These are phyloP conservation scores for Dicyrtomina minuta DNA, from an alignment of 2,888 invertebrate species.

Conservation along the genomic window DNA sequence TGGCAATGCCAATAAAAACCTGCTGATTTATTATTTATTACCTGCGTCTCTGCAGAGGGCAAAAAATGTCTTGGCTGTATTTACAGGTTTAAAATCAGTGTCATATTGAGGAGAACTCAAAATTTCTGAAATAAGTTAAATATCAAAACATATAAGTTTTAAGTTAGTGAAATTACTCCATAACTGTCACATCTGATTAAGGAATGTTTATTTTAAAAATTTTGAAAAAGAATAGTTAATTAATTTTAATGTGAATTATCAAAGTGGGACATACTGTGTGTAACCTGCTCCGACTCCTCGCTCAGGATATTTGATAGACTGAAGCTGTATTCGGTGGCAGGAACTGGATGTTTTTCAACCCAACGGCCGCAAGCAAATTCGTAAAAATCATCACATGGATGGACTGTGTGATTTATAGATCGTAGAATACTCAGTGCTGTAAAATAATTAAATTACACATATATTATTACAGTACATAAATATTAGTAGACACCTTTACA, in stretches of 20 bases:
- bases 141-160: too few relatives aligned
- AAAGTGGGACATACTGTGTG: constrained; percentile 34
- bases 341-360: constrained; percentile 44
- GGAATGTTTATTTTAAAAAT: too few relatives aligned
- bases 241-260: too few relatives aligned
- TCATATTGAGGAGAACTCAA: constrained; percentile 36
- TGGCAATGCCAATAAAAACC: neutral
- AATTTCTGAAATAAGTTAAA: constrained; percentile 32
- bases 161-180: neutral
- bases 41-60: constrained; percentile 35
- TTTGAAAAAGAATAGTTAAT: too few relatives aligned
- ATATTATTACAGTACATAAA: too few relatives aligned
- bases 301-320: constrained; percentile 42
- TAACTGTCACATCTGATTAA: too few relatives aligned
- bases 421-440: constrained; percentile 42
- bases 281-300: constrained; percentile 42
- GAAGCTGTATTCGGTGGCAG: constrained; percentile 37
- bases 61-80: constrained; percentile 47
- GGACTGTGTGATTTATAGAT: constrained; percentile 42
- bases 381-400: constrained; percentile 49
- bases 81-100: constrained; percentile 42
- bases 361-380: constrained; percentile 47
- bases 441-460: neutral
- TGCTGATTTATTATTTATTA: constrained; percentile 1
- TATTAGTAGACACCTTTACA: too few relatives aligned